phyloP scores from a whole-genome alignment of 2,888 invertebrate genomes.

The Phragmatobia fuliginosa region DNA sequence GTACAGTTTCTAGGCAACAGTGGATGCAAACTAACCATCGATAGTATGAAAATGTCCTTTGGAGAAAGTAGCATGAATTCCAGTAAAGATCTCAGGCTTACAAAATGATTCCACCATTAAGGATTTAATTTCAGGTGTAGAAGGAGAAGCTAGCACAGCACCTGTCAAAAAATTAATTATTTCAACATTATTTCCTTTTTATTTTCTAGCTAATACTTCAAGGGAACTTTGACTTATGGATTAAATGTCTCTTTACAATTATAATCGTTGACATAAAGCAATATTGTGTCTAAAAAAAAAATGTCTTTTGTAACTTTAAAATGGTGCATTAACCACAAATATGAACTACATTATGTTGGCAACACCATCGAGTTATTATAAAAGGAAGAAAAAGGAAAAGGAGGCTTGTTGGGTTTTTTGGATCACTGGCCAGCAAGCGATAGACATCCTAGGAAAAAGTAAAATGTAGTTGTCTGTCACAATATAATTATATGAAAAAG shows the following conservation, averaged over 20 bases:
- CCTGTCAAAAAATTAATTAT: not conserved
- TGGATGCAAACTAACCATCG: conserved; percentile 22
- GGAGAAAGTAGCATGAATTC: conserved; percentile 11
- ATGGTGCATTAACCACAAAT: not conserved
- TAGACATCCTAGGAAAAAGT: too few species aligned
- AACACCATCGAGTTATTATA: too few species aligned
- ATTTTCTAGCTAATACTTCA: not conserved
- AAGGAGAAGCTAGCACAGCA: conserved; percentile 13
- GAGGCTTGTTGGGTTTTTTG: too few species aligned
- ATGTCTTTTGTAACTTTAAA: not conserved
- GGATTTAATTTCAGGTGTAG: not conserved
- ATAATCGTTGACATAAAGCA: not conserved
- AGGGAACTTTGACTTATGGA: not conserved
- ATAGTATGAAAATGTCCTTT: conserved; percentile 10
- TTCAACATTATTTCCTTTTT: not conserved
- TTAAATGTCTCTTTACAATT: not conserved
- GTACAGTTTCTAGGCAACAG: too few species aligned
- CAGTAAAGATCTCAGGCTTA: conserved; percentile 13
- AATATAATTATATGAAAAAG: too few species aligned
- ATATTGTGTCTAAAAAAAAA: not conserved
- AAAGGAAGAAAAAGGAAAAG: too few species aligned
- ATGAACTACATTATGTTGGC: too few species aligned
- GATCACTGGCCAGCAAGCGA: too few species aligned
- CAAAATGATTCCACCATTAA: conserved; percentile 4
- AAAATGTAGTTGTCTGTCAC: too few species aligned